These are phyloP conservation scores for Liolophura sinensis DNA, from an alignment of 1,140 invertebrate species.

Conservation along the genomic window DNA sequence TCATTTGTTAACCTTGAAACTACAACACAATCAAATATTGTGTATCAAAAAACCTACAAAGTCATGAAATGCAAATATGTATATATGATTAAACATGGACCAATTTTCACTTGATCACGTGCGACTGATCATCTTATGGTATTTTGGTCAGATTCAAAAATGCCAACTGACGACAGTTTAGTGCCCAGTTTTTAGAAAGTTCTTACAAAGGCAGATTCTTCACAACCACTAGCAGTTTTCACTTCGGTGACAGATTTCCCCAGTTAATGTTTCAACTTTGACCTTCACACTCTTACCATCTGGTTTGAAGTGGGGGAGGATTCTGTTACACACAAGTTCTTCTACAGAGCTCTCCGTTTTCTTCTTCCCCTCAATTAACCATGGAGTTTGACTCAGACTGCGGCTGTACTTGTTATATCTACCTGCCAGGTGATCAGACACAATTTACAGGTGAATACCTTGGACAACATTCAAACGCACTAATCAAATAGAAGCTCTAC, in stretches of 20 bases:
- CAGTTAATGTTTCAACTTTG: constrained; percentile 11
- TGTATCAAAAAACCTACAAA: too few species aligned
- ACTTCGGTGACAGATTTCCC: constrained; percentile 1
- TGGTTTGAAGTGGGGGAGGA: constrained; percentile 62
- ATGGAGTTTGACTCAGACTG: constrained; percentile 89
- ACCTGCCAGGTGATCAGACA: constrained; percentile 56
- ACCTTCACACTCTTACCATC: constrained; percentile 58
- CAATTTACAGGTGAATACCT: background rate
- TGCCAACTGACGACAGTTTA: too few species aligned
- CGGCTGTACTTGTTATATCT: constrained; percentile 88
- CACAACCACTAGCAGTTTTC: background rate
- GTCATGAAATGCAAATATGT: constrained; percentile 10
- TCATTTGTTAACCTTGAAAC: too few species aligned
- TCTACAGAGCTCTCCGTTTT: constrained; percentile 86
- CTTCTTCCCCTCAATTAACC: constrained; percentile 82
- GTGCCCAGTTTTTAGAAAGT: background rate
- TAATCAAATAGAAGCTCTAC: background rate
- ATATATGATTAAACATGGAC: too few species aligned
- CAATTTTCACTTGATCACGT: constrained; percentile 1
- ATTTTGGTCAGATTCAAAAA: background rate
- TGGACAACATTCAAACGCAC: background rate
- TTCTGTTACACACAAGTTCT: constrained; percentile 77
- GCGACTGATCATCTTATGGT: background rate
- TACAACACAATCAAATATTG: too few species aligned
- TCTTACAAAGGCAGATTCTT: background rate